Conservation (phyloP, 2,888 invertebrate genomes). For the Cancer borealis region DNA sequence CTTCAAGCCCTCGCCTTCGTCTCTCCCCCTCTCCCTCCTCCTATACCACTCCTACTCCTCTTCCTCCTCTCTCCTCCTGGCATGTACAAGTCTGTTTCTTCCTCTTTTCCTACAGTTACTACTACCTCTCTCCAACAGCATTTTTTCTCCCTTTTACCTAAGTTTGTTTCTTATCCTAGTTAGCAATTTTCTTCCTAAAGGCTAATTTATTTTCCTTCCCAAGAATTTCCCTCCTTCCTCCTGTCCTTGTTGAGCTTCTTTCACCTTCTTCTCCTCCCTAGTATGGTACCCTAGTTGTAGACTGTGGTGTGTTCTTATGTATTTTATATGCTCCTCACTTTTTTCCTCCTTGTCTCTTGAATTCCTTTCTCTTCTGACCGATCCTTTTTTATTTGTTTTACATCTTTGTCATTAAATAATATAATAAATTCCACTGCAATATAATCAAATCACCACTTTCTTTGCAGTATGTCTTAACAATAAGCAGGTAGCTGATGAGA, state of each 20-base stretch:
- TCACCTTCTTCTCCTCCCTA: background rate
- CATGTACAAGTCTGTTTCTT: background rate
- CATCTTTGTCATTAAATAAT: no score
- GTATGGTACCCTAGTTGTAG: no score
- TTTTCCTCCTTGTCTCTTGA: background rate
- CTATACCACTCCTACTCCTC: background rate
- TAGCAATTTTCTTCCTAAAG: background rate
- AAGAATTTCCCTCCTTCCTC: background rate
- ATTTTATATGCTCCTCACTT: background rate
- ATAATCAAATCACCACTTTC: no score
- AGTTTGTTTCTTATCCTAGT: background rate
- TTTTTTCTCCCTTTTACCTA: background rate
- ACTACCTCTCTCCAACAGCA: background rate
- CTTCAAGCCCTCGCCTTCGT: conserved; percentile 35
- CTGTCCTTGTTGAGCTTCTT: background rate
- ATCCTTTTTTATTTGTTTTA: no score
- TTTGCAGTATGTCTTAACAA: no score
- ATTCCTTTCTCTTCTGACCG: background rate
- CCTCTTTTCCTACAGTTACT: background rate
- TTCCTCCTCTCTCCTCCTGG: conserved; percentile 4
- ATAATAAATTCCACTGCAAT: no score
- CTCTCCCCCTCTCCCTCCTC: background rate
- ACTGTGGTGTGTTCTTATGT: no score
- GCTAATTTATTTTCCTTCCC: background rate
- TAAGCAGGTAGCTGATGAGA: no score